Conservation (phyloP, 2,888 invertebrate species). For the Tryphoninae sp. region DNA sequence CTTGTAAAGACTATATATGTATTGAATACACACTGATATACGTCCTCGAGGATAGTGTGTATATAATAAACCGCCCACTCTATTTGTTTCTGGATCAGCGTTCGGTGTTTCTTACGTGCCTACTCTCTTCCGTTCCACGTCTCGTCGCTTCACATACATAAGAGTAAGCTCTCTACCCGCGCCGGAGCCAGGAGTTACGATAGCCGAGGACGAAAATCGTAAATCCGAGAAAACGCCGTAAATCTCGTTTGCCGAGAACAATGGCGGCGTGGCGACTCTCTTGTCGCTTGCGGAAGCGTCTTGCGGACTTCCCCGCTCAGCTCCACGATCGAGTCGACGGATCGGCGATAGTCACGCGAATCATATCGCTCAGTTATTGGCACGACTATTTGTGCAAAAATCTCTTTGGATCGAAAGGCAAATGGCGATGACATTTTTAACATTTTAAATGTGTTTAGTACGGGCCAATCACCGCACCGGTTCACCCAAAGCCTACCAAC, state of each 20-base stretch:
- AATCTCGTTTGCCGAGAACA: conserved; percentile 72
- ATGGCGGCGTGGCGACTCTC: conserved; percentile 63
- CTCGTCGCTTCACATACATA: not conserved
- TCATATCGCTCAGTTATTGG: not conserved
- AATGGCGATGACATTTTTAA: not conserved
- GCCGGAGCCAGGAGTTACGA: conserved; percentile 52
- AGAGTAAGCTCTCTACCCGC: conserved; percentile 2
- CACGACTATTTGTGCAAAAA: not conserved
- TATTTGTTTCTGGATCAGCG: conserved; percentile 24
- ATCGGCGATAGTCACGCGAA: not conserved
- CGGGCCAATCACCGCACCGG: conserved; percentile 2
- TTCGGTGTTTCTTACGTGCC: conserved; percentile 20
- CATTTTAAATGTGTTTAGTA: not conserved
- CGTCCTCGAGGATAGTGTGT: conserved; percentile 15
- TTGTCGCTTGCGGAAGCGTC: conserved; percentile 52
- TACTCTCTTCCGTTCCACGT: conserved; percentile 8
- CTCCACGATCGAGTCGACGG: not conserved
- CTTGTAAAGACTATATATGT: not conserved
- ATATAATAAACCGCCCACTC: conserved; percentile 52
- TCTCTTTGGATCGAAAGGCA: not conserved
- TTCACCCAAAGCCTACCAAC: not conserved
- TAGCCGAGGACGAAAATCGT: conserved; percentile 70
- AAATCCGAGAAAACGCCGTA: conserved; percentile 75
- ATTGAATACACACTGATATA: not conserved
- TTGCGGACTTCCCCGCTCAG: not conserved